Base-by-base conservation (phyloP, 2,797 vertebrate genomes). In the Lithobates pipiens region DNA sequence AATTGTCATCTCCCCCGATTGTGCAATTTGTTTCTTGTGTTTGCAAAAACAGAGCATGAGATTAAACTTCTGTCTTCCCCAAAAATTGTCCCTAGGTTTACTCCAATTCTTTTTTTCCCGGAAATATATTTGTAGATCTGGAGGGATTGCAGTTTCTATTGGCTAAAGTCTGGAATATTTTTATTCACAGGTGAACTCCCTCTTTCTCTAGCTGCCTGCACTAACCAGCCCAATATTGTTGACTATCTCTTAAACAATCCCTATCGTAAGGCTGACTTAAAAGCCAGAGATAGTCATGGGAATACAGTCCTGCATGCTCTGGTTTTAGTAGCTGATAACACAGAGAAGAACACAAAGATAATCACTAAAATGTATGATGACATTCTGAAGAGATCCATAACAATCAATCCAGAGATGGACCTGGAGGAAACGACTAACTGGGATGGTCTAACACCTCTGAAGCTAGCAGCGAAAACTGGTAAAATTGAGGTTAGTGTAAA, bases 231-330 rank as follows among this genome's bases (percentile, higher is more conserved):
- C 0, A 93, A 96, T 0, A 80, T 98, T 50, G 96, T 99, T 72
- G 91, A 94, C 36, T 97, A 96, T 69, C 96, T 99, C 10, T 84
- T 99, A 87, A 91, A 94, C 39, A 98, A 97, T 75, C 89, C 90
- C 0, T 89, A 95, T 89, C 89, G 94, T 83, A 91, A 82, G 0
- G 96, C 95, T n/a, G 91, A 93, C 1, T 82, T 96, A 5, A 86
- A 88, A 39, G 82, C 91, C 65, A 74, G 39, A 0, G 98, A 99
- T 92, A 96, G 96, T 0, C 92, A 93, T 23, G 98, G 97, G 46
- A 99, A 99, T 93, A 98, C 94, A 0, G 96, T 96, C 57, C 94
- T 99, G 18, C 98, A 99, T 0, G 96, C 97, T 11, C 89, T 99
- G 91, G 97, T 98, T 80, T 92, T 93, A 91, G 95, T 98, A 21